A percentile compares a stretch with the other conserved stretches of the same genome.
These are phyloP conservation scores for Enteromius radiatus DNA, from an alignment of 2,797 vertebrate genomes.

Conservation along the genomic window DNA sequence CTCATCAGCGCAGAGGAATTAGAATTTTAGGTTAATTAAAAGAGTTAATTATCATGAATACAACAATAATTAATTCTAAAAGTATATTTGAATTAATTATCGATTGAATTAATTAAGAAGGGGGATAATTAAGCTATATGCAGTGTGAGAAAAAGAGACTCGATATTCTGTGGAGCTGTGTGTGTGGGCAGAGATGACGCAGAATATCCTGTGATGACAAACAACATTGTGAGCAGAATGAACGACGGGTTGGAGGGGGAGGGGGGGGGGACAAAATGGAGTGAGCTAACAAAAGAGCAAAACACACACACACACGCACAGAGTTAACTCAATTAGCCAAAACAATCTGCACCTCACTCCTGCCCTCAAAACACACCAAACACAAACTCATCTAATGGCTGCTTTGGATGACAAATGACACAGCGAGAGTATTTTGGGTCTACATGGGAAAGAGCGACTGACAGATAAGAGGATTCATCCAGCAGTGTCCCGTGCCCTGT, in stretches of 20 bases:
- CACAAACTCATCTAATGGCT: conserved; percentile 64
- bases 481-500: conserved; percentile 22
- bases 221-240: conserved; percentile 55
- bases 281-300: conserved; percentile 54
- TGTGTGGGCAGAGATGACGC: conserved; percentile 43
- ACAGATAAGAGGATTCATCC: conserved; percentile 56
- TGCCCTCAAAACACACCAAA: conserved; percentile 69
- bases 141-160: conserved; percentile 39
- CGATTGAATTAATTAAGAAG: conserved; percentile 76
- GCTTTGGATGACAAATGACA: conserved; percentile 72
- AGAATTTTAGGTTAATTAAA: conserved; percentile 74
- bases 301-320: conserved; percentile 60
- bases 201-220: conserved; percentile 65
- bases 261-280: conserved; percentile 18
- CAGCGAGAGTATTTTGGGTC: conserved; percentile 47
- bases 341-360: conserved; percentile 65
- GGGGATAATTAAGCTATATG: conserved; percentile 75
- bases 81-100: conserved; percentile 79
- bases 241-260: conserved; percentile 27
- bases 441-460: conserved; percentile 6
- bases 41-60: conserved; percentile 73
- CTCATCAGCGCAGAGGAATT: conserved; percentile 64
- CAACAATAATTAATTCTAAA: conserved; percentile 77
- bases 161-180: not conserved
- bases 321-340: conserved; percentile 74